Evolutionary conservation across 2,113 vertebrate species (phyloP).

Genomic region (Terrapene triunguis): DNA sequence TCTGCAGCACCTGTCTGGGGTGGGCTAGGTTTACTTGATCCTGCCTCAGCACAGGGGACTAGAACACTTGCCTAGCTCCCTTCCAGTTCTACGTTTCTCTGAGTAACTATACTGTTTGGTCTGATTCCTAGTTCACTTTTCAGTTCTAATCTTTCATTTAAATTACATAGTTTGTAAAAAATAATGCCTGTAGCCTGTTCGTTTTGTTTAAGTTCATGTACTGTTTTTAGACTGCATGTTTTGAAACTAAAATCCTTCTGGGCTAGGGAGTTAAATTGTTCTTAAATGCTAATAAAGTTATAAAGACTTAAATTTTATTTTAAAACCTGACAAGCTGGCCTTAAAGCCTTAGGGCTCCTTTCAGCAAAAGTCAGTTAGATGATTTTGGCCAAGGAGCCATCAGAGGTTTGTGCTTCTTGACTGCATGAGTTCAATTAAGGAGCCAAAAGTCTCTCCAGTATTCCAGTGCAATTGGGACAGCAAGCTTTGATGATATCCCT

Average conservation of each 20-base stretch:
- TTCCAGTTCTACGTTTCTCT: background rate
- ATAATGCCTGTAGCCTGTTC: constrained; percentile 48
- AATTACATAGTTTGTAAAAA: constrained; percentile 54
- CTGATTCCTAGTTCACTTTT: constrained; percentile 50
- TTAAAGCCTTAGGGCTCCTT: constrained; percentile 64
- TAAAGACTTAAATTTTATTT: constrained; percentile 54
- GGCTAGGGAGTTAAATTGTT: background rate
- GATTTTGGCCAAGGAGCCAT: constrained; percentile 59
- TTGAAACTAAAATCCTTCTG: background rate
- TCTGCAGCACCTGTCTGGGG: background rate
- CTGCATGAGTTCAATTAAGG: constrained; percentile 74
- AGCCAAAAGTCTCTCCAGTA: constrained; percentile 64
- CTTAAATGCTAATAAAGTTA: constrained; percentile 17
- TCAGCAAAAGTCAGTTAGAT: constrained; percentile 62
- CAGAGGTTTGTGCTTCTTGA: constrained; percentile 59
- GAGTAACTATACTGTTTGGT: background rate
- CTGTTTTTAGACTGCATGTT: constrained; percentile 32
- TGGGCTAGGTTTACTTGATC: background rate
- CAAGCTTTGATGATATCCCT: constrained; percentile 64
- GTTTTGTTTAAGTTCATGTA: constrained; percentile 57
- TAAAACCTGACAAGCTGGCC: constrained; percentile 60
- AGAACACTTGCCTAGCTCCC: background rate
- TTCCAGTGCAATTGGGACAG: constrained; percentile 25
- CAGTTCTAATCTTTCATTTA: constrained; percentile 36
- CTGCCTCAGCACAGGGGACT: background rate